A percentile compares a stretch with the other conserved stretches of the same genome.
phyloP scores from a whole-genome alignment of 2,797 vertebrate species.

The Lithobates pipiens region DNA sequence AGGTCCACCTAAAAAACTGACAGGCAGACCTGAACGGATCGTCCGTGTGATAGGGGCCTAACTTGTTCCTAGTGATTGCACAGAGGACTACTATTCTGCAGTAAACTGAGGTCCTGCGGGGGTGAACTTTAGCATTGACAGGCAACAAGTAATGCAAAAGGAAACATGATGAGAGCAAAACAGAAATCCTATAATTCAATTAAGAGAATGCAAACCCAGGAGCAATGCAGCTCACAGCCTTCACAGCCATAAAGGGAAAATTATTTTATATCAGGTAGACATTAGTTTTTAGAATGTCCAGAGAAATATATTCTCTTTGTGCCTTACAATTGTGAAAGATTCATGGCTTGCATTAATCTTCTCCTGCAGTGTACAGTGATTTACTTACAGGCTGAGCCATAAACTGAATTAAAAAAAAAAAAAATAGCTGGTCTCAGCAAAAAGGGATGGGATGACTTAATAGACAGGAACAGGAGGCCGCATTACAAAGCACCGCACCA shows the following conservation, averaged over 20 bases:
- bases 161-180: constrained; percentile 48
- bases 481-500: constrained; percentile 12
- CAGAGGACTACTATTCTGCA: neutral
- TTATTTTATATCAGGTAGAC: constrained; percentile 48
- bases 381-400: constrained; percentile 60
- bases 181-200: constrained; percentile 36
- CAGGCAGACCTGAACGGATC: no score
- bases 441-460: constrained; percentile 57
- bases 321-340: constrained; percentile 65
- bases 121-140: neutral
- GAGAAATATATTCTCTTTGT: constrained; percentile 66
- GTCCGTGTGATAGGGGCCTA: no score
- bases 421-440: constrained; percentile 63
- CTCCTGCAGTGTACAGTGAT: constrained; percentile 63
- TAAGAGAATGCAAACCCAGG: constrained; percentile 30
- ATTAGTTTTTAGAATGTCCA: constrained; percentile 39
- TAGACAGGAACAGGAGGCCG: constrained; percentile 57
- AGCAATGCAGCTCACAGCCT: constrained; percentile 15
- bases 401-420: constrained; percentile 63
- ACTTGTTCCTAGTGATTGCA: no score
- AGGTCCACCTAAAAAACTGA: no score
- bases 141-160: constrained; percentile 51
- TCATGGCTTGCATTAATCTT: constrained; percentile 64
- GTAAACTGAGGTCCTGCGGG: constrained; percentile 55
- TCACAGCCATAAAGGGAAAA: constrained; percentile 31